These are phyloP conservation scores for Lasaia peninsularis DNA, from an alignment of 1,140 invertebrate genomes.

Conservation along the genomic window DNA sequence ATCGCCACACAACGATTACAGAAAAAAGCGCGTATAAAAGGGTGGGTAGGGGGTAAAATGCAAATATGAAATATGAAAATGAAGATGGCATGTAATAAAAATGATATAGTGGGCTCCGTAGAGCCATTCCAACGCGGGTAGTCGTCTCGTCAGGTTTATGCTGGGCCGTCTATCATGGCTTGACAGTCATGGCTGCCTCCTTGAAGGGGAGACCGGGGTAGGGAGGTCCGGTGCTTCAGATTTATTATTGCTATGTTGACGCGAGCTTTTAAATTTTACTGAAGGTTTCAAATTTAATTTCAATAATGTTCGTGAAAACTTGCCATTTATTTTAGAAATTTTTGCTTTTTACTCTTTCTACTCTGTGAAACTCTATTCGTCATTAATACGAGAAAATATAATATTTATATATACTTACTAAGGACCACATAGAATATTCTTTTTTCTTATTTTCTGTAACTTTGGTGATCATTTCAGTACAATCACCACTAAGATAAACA, in stretches of 20 bases:
- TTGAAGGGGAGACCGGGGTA: constrained; percentile 30
- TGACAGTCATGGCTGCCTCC: constrained; percentile 67
- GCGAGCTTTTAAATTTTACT: constrained; percentile 23
- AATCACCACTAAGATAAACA: too few species aligned
- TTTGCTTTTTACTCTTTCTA: neutral
- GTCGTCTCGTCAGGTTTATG: constrained; percentile 77
- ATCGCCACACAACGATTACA: constrained; percentile 44
- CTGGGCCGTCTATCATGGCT: constrained; percentile 69
- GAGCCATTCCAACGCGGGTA: constrained; percentile 72
- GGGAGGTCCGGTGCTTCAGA: constrained; percentile 38
- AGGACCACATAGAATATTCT: too few species aligned
- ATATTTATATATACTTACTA: too few species aligned
- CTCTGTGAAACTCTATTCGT: too few species aligned
- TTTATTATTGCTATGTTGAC: constrained; percentile 64
- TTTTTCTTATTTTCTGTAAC: too few species aligned
- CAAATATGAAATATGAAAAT: constrained; percentile 80
- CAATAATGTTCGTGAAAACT: neutral
- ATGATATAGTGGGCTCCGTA: constrained; percentile 78
- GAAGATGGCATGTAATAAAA: constrained; percentile 79
- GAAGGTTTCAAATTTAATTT: constrained; percentile 10
- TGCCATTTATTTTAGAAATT: neutral
- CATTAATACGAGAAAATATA: neutral
- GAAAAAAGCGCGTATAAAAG: constrained; percentile 61
- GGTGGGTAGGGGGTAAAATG: constrained; percentile 56
- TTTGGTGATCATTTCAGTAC: too few species aligned